phyloP scores from a whole-genome alignment of 2,113 vertebrate genomes.

The Crotophaga sulcirostris region DNA sequence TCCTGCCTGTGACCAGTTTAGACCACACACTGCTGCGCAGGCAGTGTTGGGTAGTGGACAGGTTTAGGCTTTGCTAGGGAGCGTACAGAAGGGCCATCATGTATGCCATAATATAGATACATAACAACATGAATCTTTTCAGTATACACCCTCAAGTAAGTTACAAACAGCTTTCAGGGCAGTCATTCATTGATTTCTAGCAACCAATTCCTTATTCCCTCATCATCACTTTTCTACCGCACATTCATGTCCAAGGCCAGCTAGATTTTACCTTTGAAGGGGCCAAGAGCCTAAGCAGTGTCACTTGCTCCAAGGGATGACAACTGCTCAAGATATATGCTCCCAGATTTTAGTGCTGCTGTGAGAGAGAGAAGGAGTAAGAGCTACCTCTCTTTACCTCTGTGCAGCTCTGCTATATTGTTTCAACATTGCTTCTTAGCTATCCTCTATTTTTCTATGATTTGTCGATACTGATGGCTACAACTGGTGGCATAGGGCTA shows the following conservation, averaged over 20 bases:
- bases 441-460: background rate
- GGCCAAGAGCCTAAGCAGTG: background rate
- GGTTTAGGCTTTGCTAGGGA: background rate
- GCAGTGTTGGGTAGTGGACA: background rate
- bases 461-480: background rate
- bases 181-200: background rate
- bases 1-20: background rate
- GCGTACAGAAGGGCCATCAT: fast-evolving
- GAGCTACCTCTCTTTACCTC: background rate
- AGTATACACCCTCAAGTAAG: background rate
- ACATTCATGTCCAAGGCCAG: background rate
- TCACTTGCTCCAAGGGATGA: background rate
- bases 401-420: background rate
- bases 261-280: background rate
- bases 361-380: background rate
- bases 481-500: background rate
- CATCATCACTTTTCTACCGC: background rate
- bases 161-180: background rate
- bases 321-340: background rate
- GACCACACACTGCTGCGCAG: background rate
- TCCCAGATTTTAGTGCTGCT: background rate
- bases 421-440: background rate
- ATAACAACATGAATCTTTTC: background rate
- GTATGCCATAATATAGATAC: fast-evolving
- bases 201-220: background rate